Conservation (phyloP, 2,113 vertebrate species). For the Amblyopsis rosae region DNA sequence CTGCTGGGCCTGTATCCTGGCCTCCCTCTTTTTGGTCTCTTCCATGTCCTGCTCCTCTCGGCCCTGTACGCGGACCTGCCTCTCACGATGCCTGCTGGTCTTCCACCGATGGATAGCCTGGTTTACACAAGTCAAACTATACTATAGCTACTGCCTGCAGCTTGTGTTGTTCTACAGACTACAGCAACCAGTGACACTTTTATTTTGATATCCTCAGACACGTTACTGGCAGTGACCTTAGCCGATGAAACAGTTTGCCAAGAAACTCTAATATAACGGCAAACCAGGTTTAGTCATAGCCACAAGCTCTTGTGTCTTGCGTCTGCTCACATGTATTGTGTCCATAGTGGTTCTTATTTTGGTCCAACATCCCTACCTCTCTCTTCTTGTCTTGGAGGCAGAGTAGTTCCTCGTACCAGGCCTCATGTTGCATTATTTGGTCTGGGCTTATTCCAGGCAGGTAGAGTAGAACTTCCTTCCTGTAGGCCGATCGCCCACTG, state of each 20-base stretch:
- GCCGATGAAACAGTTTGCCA: too few relatives aligned
- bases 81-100: slow-evolving; percentile 76
- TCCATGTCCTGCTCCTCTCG: slow-evolving; percentile 71
- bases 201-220: too few relatives aligned
- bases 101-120: slow-evolving; percentile 90
- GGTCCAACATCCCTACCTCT: slow-evolving; percentile 74
- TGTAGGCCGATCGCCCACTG: slow-evolving; percentile 75
- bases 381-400: slow-evolving; percentile 84
- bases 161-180: not conserved
- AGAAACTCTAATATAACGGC: not conserved
- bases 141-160: not conserved
- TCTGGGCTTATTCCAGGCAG: slow-evolving; percentile 81
- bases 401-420: slow-evolving; percentile 86
- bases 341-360: too few relatives aligned
- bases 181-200: too few relatives aligned
- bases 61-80: slow-evolving; percentile 66
- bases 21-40: slow-evolving; percentile 42
- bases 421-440: slow-evolving; percentile 83
- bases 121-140: not conserved
- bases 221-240: too few relatives aligned
- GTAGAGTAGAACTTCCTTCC: slow-evolving; percentile 80
- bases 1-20: slow-evolving; percentile 60
- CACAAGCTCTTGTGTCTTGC: too few relatives aligned
- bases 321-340: too few relatives aligned
- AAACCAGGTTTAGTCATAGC: not conserved